Conservation (phyloP, 2,888 invertebrate species). For the Chrysolina oricalcia region DNA sequence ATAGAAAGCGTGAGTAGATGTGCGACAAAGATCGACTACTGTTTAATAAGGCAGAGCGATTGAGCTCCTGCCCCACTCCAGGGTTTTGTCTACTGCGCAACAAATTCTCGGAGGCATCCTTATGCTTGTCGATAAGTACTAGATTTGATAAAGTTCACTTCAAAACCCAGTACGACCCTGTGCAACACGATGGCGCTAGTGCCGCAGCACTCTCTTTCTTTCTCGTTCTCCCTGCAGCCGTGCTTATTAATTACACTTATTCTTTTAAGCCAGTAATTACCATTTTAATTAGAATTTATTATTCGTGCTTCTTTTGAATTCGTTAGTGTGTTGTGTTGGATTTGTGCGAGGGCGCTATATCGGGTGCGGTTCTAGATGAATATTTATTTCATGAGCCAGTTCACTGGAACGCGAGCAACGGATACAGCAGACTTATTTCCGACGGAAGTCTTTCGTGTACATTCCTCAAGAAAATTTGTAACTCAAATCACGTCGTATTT, state of each 20-base stretch:
- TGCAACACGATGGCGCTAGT: not conserved
- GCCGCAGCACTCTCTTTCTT: not conserved
- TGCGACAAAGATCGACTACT: too few species aligned
- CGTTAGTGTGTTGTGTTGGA: conserved; percentile 37
- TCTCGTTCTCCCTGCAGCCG: conserved; percentile 38
- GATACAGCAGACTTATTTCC: not conserved
- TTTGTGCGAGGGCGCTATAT: conserved; percentile 29
- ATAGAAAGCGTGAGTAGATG: too few species aligned
- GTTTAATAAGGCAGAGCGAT: too few species aligned
- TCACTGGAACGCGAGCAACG: not conserved
- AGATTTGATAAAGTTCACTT: too few species aligned
- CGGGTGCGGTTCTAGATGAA: conserved; percentile 28
- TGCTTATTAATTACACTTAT: conserved; percentile 51
- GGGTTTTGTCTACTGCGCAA: too few species aligned
- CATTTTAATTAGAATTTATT: conserved; percentile 49
- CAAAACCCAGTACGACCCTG: not conserved
- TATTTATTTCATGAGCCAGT: conserved; percentile 18
- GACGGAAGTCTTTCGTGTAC: not conserved
- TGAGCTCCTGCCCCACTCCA: too few species aligned
- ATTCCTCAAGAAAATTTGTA: not conserved
- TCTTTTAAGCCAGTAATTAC: conserved; percentile 48
- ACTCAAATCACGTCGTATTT: too few species aligned
- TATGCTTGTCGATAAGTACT: too few species aligned
- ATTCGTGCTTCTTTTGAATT: conserved; percentile 44
- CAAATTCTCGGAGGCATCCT: too few species aligned